Evolutionary conservation across 2,797 vertebrate genomes (phyloP), one percentile per base, ranked within the genome.

Genomic region (Buceros bicornis): DNA sequence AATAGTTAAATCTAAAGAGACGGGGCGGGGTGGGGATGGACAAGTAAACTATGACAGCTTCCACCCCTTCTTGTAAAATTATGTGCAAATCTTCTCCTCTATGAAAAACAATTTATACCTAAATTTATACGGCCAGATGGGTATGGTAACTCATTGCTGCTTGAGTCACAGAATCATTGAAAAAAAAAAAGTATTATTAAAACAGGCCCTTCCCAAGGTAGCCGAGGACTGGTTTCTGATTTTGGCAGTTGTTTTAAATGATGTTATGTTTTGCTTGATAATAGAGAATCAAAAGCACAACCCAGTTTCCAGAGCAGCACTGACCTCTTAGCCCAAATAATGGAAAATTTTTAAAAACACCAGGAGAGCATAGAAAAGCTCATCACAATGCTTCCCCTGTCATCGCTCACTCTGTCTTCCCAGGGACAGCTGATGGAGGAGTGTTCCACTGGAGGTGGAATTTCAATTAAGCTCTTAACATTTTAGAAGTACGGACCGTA

Each of bases 391-490:
- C 53, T 77, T 88, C 77, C 37, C 33, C 86, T 95, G 61, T 92
- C 83, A 81, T 81, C 13, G 3, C 65, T 93, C 13, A 0, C 50
- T 25, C 62, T 74, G 13, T 80, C 94, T 90, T 92, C 71, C 70
- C 1, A 3, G 56, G 62, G 66, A 86, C 40, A 72, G 78, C 83
- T 94, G 86, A 91, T 66, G 48, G 62, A 94, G 26, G 26, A 42
- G 45, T 77, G 64, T 84, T 91, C 78, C 50, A 66, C 83, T 95
- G 90, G 94, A 95, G 95, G 91, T 94, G 95, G 95, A 94, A 96
- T 92, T 87, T 94, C 95, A 91, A 77, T 89, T 53, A 94, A 91
- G 61, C 37, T 80, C 74, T 90, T 91, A 61, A 69, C 71, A 92
- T 95, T 97, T 96, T 40, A 93, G 42, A 85, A 89, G 91, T 24